Evolutionary conservation across 2,888 invertebrate species (phyloP).

Genomic region (Trissolcus japonicus): DNA sequence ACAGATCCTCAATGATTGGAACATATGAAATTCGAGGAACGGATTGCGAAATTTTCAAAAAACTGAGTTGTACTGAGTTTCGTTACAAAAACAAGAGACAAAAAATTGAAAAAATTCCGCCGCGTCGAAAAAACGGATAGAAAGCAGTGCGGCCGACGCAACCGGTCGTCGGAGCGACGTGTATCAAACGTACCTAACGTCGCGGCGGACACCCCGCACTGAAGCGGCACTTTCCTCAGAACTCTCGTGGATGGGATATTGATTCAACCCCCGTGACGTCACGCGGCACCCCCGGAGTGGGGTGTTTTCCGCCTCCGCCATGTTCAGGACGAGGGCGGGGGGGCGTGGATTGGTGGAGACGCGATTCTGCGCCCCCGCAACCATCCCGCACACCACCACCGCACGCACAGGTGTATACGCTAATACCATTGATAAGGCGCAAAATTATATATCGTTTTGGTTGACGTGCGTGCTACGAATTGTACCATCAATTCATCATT

Average conservation of each 20-base stretch:
- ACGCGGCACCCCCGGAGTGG: constrained; percentile 59
- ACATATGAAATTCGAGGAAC: constrained; percentile 4
- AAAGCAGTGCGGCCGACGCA: constrained; percentile 57
- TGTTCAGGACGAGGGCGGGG: constrained; percentile 60
- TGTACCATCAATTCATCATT: too few species aligned
- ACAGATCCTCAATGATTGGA: background rate
- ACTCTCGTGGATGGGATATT: constrained; percentile 68
- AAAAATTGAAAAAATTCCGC: constrained; percentile 22
- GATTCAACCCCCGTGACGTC: constrained; percentile 70
- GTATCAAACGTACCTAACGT: constrained; percentile 69
- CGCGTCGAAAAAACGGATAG: constrained; percentile 39
- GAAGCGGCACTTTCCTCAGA: constrained; percentile 63
- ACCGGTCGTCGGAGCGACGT: constrained; percentile 67
- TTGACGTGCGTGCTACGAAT: too few species aligned
- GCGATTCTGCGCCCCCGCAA: constrained; percentile 67
- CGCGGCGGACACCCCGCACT: constrained; percentile 74
- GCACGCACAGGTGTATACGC: too few species aligned
- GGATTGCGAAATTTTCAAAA: too few species aligned
- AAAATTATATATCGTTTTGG: too few species aligned
- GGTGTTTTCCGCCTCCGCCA: constrained; percentile 63
- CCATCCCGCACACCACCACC: too few species aligned
- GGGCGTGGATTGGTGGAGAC: constrained; percentile 69
- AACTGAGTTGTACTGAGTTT: background rate
- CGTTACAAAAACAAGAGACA: background rate
- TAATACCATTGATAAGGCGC: too few species aligned